Evolutionary conservation across 2,888 invertebrate species (phyloP), one percentile per base, ranked within the genome.

Genomic region (Hermaeophaga mercurialis): DNA sequence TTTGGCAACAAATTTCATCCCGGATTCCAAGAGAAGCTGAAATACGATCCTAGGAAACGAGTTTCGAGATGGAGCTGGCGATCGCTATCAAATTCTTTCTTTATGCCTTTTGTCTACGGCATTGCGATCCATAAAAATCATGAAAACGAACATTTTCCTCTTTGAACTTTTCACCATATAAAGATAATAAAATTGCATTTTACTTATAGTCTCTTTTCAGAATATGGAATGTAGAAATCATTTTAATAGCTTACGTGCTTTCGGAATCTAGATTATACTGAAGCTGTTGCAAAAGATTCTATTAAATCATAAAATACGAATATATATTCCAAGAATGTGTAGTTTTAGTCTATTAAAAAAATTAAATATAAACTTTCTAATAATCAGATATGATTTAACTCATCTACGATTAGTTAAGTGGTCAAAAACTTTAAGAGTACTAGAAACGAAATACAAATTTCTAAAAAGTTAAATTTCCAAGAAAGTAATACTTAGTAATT

Each of bases 1-100:
- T 68, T 66, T 67, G 65, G 66, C 66, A 63, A 57, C 62, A 62
- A 62, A 64, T 61, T 62, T 58, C 41, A 56, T 62, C 45, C 48
- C 48, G 45, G 45, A 56, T 63, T 52, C 52, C 50, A 43, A 44
- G 33, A 52, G 43, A 31, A 34, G 33, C 41, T 43, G 54, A 47
- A 22, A 54, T 48, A 45, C 41, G 54, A 47, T 14, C 31, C 43
- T 43, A 14, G 43, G 34, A 34, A 43, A 52, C 34, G 52, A 52
- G 34, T 43, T 34, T 43, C 43, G 24, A 52, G 34, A 31, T 52
- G 22, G 43, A 14, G 33, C 24, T 52, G 33, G 43, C 43, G 52
- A 52, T 44, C 43, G 24, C 52, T 52, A 52, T 52, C 43, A 44
- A 52, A 44, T 52, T 52, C 52, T n/a, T 41, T 4, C 43, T 50